Evolutionary conservation across 2,113 vertebrate genomes (phyloP).

Genomic region (Cyprinodon brontotheroides): DNA sequence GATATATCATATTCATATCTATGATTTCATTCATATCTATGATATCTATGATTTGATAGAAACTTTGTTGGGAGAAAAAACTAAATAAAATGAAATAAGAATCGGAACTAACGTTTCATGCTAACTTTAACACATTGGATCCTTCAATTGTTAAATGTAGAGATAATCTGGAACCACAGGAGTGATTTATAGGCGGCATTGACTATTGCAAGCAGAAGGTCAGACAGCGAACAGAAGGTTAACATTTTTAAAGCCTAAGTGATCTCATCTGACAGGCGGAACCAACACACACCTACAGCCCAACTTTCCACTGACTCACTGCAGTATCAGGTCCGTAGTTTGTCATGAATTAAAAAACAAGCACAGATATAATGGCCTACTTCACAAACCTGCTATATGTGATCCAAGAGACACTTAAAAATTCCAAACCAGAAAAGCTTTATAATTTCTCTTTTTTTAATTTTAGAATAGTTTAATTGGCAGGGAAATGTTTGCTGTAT

Average conservation of each 20-base stretch:
- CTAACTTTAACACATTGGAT: background rate
- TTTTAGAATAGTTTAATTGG: background rate
- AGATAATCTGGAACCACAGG: conserved; percentile 7
- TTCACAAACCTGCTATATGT: conserved; percentile 9
- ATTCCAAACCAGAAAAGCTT: background rate
- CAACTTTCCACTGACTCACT: conserved; percentile 47
- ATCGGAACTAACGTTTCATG: background rate
- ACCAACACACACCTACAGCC: conserved; percentile 12
- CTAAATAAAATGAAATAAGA: background rate
- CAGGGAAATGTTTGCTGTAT: background rate
- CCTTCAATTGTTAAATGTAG: background rate
- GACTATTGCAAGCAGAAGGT: conserved; percentile 29
- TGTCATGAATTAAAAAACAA: conserved; percentile 28
- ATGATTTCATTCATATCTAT: too few relatives aligned
- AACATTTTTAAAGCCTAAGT: conserved; percentile 30
- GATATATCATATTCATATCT: too few relatives aligned
- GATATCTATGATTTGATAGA: background rate
- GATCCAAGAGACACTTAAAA: too few relatives aligned
- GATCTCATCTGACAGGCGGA: conserved; percentile 33
- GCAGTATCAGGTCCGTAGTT: conserved; percentile 26
- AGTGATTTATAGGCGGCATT: conserved; percentile 21
- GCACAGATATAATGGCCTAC: conserved; percentile 6
- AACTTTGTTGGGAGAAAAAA: background rate
- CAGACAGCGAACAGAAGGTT: conserved; percentile 24
- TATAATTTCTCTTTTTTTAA: background rate